These are phyloP conservation scores for Luperina nickerlii DNA, from an alignment of 2,888 invertebrate genomes.

Conservation along the genomic window DNA sequence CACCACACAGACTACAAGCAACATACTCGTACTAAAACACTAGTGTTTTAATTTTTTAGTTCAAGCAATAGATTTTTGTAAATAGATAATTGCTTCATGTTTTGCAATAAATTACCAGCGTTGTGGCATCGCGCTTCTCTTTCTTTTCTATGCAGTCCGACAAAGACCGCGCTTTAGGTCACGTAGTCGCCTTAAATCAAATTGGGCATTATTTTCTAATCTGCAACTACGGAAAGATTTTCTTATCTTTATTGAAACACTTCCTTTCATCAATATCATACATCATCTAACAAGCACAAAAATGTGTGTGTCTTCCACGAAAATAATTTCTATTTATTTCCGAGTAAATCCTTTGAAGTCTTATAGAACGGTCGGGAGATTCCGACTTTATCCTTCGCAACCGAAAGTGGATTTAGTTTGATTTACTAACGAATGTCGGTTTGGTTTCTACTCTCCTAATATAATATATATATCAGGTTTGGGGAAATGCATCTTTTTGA, in stretches of 20 bases:
- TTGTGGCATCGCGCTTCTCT: too few relatives aligned
- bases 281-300: slow-evolving; percentile 36
- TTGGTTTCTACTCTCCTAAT: slow-evolving; percentile 58
- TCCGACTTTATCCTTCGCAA: slow-evolving; percentile 72
- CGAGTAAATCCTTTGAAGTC: slow-evolving; percentile 74
- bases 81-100: too few relatives aligned
- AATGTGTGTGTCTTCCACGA: slow-evolving; percentile 40
- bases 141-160: too few relatives aligned
- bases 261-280: slow-evolving; percentile 24
- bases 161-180: too few relatives aligned
- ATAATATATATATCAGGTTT: slow-evolving; percentile 40
- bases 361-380: slow-evolving; percentile 71
- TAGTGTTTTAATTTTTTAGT: too few relatives aligned
- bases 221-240: neutral
- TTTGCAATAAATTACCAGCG: too few relatives aligned
- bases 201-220: neutral
- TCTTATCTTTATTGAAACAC: neutral
- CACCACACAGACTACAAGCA: too few relatives aligned
- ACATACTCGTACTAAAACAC: too few relatives aligned
- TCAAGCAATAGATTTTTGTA: too few relatives aligned
- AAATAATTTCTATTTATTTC: slow-evolving; percentile 74
- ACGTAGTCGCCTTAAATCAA: neutral
- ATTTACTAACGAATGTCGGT: slow-evolving; percentile 73
- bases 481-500: slow-evolving; percentile 9
- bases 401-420: slow-evolving; percentile 76